Conservation (phyloP, 2,888 invertebrate species). For the Ichneumoninae sp. region DNA sequence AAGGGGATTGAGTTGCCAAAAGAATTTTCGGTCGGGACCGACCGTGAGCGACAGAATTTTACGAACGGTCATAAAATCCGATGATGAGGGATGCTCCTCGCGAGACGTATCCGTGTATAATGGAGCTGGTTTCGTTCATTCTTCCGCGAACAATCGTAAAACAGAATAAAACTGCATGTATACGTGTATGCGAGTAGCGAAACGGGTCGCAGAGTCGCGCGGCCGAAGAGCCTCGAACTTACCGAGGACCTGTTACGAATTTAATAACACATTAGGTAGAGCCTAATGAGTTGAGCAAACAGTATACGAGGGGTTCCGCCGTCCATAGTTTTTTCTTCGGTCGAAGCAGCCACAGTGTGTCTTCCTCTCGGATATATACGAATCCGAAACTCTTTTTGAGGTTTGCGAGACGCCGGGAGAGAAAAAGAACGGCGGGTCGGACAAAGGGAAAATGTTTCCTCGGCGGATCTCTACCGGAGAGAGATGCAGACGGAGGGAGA, state of each 20-base stretch:
- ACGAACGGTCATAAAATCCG: constrained; percentile 48
- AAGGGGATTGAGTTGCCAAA: constrained; percentile 12
- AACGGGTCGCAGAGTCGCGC: constrained; percentile 4
- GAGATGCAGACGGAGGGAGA: constrained; percentile 6
- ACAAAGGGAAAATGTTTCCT: constrained; percentile 72
- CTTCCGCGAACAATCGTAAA: constrained; percentile 65
- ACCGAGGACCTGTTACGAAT: constrained; percentile 68
- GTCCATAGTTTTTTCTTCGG: constrained; percentile 13
- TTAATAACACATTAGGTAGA: constrained; percentile 75
- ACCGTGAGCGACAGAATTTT: constrained; percentile 3
- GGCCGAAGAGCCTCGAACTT: constrained; percentile 49
- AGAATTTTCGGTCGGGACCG: constrained; percentile 7
- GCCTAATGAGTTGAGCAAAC: constrained; percentile 75
- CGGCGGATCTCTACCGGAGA: constrained; percentile 58
- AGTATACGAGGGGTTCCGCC: constrained; percentile 44
- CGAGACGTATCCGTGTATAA: not conserved
- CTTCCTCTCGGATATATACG: constrained; percentile 17
- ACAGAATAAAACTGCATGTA: constrained; percentile 27
- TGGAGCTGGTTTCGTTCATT: not conserved
- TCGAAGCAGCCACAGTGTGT: constrained; percentile 4
- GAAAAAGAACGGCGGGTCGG: constrained; percentile 63
- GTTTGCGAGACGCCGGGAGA: constrained; percentile 56
- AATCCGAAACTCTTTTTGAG: constrained; percentile 58
- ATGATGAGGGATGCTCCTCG: constrained; percentile 10
- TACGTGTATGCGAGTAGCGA: not conserved